Evolutionary conservation across 1,140 invertebrate species (phyloP), one percentile per base, ranked within the genome.

Genomic region (Drosophila sproati): DNA sequence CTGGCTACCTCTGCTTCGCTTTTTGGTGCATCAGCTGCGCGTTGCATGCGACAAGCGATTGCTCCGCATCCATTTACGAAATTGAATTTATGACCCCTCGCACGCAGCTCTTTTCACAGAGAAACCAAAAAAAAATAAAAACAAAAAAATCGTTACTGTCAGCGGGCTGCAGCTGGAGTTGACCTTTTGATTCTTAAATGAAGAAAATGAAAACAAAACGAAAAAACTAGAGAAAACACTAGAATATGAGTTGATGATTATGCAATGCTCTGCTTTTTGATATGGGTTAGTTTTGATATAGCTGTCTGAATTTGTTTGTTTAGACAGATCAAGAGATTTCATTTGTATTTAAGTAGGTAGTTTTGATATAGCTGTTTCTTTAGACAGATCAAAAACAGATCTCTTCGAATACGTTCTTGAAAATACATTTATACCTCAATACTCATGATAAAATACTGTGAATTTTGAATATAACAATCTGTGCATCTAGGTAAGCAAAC

Each of bases 51-150:
- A 82, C 66, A 67, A 64, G 54, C 72, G 66, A 39, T 70, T 55
- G 51, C 72, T 37, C 35, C 43, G 57, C 70, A 62, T 81, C 73
- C 75, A 68, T 55, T 82, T 79, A 71, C 50, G 47, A 88, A 87
- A 87, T 87, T 87, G 83, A 87, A 87, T 87, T 87, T 87, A 87
- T 87, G 80, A 71, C 76, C 74, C 72, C 54, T 39, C 47, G 51
- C 54, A 57, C 35, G 32, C 73, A 76, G 54, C 39, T 54, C 61
- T 39, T 64, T 47, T 34, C 20, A 60, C 60, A 72, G 20, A 31
- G 3, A 63, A 20, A 62, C 41, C 50, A 47, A 54, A 48, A 8
- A 35, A 5, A 45, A 6, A 60, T 34, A 45, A 39, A 34, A 12
- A 12, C 12, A 12, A n/a, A 31, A 10, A 4, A n/a, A 12, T 10